phyloP scores from a whole-genome alignment of 2,888 invertebrate genomes.

The Scaptomyza flava region DNA sequence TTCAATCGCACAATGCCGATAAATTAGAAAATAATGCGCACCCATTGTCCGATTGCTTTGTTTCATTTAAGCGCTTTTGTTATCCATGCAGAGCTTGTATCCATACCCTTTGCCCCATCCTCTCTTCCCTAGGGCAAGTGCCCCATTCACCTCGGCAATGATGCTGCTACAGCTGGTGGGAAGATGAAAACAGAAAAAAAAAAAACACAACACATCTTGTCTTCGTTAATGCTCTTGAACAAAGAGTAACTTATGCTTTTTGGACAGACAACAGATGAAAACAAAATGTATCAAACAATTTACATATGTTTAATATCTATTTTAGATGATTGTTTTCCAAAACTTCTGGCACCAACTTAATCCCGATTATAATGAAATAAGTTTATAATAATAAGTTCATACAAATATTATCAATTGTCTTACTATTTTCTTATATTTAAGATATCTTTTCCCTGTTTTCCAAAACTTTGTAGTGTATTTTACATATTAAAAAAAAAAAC shows the following conservation, averaged over 20 bases:
- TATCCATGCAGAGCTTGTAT: constrained; percentile 43
- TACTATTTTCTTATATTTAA: too few relatives aligned
- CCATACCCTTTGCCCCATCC: constrained; percentile 1
- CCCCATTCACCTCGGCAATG: constrained; percentile 40
- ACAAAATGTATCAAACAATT: too few relatives aligned
- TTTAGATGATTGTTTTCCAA: too few relatives aligned
- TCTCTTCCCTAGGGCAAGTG: constrained; percentile 5
- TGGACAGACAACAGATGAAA: background rate
- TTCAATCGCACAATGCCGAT: constrained; percentile 71
- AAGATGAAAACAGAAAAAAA: constrained; percentile 19
- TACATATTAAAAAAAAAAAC: background rate
- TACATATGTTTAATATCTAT: too few relatives aligned
- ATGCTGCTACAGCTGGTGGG: constrained; percentile 30
- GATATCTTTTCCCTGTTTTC: too few relatives aligned
- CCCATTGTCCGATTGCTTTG: constrained; percentile 78
- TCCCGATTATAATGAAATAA: too few relatives aligned
- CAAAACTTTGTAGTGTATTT: constrained; percentile 24
- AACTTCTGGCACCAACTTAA: too few relatives aligned
- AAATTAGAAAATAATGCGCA: constrained; percentile 82
- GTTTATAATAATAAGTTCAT: too few relatives aligned
- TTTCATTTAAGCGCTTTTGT: constrained; percentile 80
- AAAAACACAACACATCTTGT: background rate
- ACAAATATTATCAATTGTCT: too few relatives aligned
- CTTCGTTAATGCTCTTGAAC: constrained; percentile 31
- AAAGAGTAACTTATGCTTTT: background rate